These are phyloP conservation scores for Tetramorium simillimum DNA, from an alignment of 1,140 invertebrate species.

Conservation along the genomic window DNA sequence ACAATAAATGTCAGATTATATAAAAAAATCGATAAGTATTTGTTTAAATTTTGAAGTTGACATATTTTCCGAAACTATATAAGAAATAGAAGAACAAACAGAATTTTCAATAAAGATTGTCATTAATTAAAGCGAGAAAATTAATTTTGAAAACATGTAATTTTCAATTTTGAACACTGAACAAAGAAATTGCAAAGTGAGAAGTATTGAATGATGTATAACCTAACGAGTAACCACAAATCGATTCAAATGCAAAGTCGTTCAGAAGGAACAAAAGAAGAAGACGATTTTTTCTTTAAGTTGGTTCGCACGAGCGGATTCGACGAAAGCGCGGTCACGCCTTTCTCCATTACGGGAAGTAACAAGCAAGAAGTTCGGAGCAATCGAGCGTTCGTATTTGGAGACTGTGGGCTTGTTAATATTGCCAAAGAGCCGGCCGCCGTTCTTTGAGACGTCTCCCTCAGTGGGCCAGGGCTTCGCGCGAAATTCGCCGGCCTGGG, in stretches of 20 bases:
- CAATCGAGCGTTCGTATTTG: slow-evolving; percentile 64
- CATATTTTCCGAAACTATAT: background rate
- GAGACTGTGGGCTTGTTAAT: slow-evolving; percentile 63
- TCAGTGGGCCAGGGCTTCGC: slow-evolving; percentile 77
- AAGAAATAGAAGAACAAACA: background rate
- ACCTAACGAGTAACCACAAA: background rate
- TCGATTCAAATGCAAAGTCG: slow-evolving; percentile 10
- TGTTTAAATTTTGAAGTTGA: background rate
- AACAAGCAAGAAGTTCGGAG: slow-evolving; percentile 53
- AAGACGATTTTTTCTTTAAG: background rate
- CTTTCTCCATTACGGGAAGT: slow-evolving; percentile 18
- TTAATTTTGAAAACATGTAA: background rate
- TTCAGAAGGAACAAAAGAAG: background rate
- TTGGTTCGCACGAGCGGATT: background rate
- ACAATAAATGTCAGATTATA: background rate
- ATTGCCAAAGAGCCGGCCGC: slow-evolving; percentile 49
- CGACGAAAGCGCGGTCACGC: slow-evolving; percentile 9
- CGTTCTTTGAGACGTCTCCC: slow-evolving; percentile 27
- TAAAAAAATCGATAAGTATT: background rate
- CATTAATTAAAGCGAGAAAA: background rate
- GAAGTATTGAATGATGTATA: background rate
- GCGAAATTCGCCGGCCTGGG: slow-evolving; percentile 70
- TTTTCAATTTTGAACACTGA: background rate
- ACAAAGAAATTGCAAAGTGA: background rate
- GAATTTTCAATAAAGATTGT: background rate